Conservation (phyloP, 1,140 invertebrate genomes). For the Drosophila sp. region DNA sequence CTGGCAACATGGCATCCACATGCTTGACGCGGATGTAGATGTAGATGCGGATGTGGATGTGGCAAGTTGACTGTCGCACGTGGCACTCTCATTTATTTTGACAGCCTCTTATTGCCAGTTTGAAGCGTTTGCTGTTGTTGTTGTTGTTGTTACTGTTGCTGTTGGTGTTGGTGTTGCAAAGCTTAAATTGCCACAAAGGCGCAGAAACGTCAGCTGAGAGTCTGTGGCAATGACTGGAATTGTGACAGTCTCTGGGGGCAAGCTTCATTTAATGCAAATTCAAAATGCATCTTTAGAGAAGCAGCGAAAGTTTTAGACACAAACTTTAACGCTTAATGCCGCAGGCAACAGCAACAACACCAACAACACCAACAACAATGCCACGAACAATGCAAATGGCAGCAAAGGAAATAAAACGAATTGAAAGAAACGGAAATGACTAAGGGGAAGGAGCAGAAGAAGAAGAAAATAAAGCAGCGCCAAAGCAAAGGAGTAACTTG, state of each 20-base stretch:
- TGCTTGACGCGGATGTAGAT: constrained; percentile 3
- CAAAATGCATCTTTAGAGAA: constrained; percentile 42
- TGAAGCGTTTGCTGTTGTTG: background rate
- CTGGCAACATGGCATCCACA: constrained; percentile 8
- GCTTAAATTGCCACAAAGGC: background rate
- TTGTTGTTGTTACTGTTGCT: no score
- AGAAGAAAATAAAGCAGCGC: background rate
- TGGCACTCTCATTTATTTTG: constrained; percentile 30
- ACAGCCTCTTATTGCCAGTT: constrained; percentile 30
- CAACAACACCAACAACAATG: constrained; percentile 3
- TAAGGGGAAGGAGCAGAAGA: background rate
- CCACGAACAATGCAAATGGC: constrained; percentile 44
- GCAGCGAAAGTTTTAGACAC: constrained; percentile 24
- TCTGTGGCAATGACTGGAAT: background rate
- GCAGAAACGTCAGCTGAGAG: background rate
- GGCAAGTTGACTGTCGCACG: constrained; percentile 13
- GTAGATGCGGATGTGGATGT: constrained; percentile 15
- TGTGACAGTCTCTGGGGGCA: background rate
- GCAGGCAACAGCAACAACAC: background rate
- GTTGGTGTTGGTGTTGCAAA: background rate
- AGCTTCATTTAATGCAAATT: constrained; percentile 50
- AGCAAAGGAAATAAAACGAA: constrained; percentile 17
- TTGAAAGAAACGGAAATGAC: background rate
- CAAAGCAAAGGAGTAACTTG: constrained; percentile 45
- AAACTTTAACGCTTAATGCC: constrained; percentile 41